Percentiles rank a stretch among this genome's conserved stretches.
phyloP scores from a whole-genome alignment of 2,888 invertebrate genomes.

The Rambutsinella grinnellia region DNA sequence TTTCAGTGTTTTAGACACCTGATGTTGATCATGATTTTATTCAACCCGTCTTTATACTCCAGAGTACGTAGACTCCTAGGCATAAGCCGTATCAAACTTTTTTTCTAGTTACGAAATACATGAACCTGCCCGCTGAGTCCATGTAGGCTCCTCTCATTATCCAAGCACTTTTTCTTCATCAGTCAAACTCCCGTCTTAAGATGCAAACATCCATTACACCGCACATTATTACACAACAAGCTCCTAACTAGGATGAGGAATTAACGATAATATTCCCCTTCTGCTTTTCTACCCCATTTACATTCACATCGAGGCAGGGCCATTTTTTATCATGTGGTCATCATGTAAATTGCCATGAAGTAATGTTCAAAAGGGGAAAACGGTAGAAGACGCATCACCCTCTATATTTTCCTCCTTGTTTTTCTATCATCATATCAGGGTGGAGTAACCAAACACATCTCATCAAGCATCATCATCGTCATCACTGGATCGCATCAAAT shows the following conservation, averaged over 20 bases:
- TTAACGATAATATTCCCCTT: conserved; percentile 31
- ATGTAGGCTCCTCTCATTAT: conserved; percentile 37
- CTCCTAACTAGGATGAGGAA: conserved; percentile 11
- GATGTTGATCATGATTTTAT: conserved; percentile 13
- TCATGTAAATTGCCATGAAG: conserved; percentile 37
- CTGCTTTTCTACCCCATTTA: conserved; percentile 29
- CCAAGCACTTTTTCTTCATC: conserved; percentile 44
- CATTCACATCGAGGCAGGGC: conserved; percentile 19
- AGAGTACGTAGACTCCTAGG: not conserved
- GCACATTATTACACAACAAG: conserved; percentile 23
- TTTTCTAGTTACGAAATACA: conserved; percentile 8
- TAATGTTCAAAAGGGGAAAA: not conserved
- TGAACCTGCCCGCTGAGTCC: conserved; percentile 21
- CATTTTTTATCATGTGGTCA: conserved; percentile 20
- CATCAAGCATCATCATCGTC: conserved; percentile 7
- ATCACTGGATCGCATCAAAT: not conserved
- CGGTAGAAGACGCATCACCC: not conserved
- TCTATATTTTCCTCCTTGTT: not conserved
- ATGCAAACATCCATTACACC: conserved; percentile 39
- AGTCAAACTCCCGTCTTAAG: conserved; percentile 29
- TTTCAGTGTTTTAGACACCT: conserved; percentile 39
- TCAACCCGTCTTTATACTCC: not conserved
- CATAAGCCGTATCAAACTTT: no score
- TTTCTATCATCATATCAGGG: conserved; percentile 35
- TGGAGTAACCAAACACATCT: conserved; percentile 47